Conservation (phyloP, 2,113 vertebrate species). For the Odontophorus gujanensis region DNA sequence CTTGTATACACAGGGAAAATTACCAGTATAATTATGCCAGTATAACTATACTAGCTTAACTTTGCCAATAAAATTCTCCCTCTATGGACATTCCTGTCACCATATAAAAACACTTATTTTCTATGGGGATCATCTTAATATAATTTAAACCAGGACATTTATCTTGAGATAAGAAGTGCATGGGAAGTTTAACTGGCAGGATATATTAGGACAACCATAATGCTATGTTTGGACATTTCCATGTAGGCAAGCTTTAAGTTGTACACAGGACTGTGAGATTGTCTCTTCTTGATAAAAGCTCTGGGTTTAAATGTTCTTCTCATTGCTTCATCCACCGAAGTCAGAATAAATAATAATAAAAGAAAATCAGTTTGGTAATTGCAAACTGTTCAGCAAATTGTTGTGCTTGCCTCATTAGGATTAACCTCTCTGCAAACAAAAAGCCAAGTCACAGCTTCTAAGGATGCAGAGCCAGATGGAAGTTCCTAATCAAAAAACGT, state of each 20-base stretch:
- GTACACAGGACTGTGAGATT: slow-evolving; percentile 36
- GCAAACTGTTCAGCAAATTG: slow-evolving; percentile 68
- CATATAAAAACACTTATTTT: slow-evolving; percentile 1
- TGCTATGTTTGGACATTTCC: neutral
- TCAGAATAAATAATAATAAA: slow-evolving; percentile 70
- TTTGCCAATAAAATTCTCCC: slow-evolving; percentile 43
- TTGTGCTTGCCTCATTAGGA: slow-evolving; percentile 65
- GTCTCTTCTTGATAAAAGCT: slow-evolving; percentile 65
- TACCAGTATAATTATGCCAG: slow-evolving; percentile 56
- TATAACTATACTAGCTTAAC: slow-evolving; percentile 62
- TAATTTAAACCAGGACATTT: slow-evolving; percentile 41
- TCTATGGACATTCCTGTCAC: slow-evolving; percentile 39
- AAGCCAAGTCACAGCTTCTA: slow-evolving; percentile 50
- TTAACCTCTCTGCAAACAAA: slow-evolving; percentile 65
- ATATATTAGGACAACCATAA: neutral
- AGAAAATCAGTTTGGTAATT: slow-evolving; percentile 65
- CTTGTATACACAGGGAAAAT: slow-evolving; percentile 69
- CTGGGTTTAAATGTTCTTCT: slow-evolving; percentile 58
- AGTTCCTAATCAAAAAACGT: slow-evolving; percentile 44
- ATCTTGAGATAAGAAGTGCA: slow-evolving; percentile 26
- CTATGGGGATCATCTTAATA: neutral
- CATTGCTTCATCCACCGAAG: slow-evolving; percentile 71
- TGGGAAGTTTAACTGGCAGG: neutral
- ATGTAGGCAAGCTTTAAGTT: slow-evolving; percentile 5
- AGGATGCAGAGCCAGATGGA: slow-evolving; percentile 43